These are phyloP conservation scores for Maconellicoccus hirsutus DNA, from an alignment of 1,140 invertebrate species.

Conservation along the genomic window DNA sequence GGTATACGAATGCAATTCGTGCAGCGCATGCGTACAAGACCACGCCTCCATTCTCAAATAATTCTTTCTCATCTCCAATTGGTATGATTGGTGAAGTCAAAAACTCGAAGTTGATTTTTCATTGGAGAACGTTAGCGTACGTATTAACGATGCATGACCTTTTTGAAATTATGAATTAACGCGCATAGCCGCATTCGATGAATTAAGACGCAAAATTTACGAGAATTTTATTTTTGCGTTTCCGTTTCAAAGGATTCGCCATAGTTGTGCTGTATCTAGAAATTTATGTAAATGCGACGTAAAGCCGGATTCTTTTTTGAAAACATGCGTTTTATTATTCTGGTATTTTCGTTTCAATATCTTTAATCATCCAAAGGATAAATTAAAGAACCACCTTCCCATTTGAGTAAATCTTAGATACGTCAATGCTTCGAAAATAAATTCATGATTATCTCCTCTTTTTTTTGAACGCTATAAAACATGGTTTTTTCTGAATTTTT, in stretches of 20 bases:
- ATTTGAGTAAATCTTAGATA: no score
- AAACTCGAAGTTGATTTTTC: background rate
- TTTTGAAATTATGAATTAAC: background rate
- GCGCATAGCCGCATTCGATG: background rate
- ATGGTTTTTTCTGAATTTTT: no score
- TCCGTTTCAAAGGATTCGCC: background rate
- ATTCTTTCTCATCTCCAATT: conserved; percentile 9
- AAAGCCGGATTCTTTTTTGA: no score
- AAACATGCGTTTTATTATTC: no score
- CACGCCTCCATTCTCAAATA: background rate
- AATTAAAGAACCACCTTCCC: no score
- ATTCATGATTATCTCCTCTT: no score
- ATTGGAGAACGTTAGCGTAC: background rate
- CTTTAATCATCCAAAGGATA: no score
- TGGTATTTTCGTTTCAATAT: no score
- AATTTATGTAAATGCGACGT: no score
- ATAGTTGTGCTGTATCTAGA: no score
- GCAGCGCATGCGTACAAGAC: background rate
- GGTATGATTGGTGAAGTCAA: background rate
- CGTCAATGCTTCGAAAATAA: no score
- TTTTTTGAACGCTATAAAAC: no score
- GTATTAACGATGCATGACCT: conserved; percentile 1
- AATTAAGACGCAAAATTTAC: background rate
- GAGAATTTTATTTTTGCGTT: background rate
- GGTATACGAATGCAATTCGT: background rate